Percentiles rank a stretch among this genome's conserved stretches.
phyloP scores from a whole-genome alignment of 2,113 vertebrate genomes.

The Ellobius talpinus region DNA sequence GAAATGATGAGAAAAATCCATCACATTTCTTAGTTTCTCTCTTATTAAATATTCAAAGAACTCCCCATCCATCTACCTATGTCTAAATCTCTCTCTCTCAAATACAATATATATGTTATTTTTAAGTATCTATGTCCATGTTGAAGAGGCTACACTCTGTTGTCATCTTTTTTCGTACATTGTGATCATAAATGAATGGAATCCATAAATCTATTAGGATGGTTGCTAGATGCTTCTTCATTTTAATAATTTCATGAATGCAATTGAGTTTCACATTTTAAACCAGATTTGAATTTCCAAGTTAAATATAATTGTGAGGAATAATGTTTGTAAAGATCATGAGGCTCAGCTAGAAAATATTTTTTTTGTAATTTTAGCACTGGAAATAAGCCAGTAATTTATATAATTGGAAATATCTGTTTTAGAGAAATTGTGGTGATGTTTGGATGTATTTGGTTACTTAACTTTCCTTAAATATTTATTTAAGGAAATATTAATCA shows the following conservation, averaged over 20 bases:
- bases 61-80: too few species aligned
- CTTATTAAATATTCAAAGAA: too few species aligned
- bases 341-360: not conserved
- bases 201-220: not conserved
- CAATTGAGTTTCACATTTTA: not conserved
- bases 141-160: not conserved
- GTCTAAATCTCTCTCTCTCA: too few species aligned
- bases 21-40: not conserved
- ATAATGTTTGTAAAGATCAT: not conserved
- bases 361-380: not conserved
- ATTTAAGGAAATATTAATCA: not conserved
- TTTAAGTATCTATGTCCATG: not conserved
- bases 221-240: not conserved
- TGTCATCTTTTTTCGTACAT: not conserved
- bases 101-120: too few species aligned
- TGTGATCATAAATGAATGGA: not conserved
- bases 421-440: not conserved
- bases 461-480: not conserved
- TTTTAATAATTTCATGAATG: not conserved
- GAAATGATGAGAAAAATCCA: not conserved
- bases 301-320: not conserved
- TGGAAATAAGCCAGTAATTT: not conserved
- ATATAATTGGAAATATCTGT: not conserved
- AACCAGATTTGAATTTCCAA: not conserved
- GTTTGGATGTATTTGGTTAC: not conserved